Evolutionary conservation across 2,113 vertebrate genomes (phyloP).

Genomic region (Hyperoodon ampullatus): DNA sequence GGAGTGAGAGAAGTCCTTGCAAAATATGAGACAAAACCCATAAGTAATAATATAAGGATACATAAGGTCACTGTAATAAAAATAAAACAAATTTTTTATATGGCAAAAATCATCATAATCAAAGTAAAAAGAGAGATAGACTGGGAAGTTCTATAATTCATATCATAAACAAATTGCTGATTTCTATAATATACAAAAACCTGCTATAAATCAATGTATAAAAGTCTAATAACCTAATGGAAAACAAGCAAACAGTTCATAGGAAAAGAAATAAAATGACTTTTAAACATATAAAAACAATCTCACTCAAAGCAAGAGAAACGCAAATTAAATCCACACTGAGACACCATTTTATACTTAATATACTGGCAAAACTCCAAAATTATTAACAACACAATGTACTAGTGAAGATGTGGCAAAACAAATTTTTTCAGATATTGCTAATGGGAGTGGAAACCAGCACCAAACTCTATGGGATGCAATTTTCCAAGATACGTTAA

Average conservation of each 20-base stretch:
- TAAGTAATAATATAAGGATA: neutral
- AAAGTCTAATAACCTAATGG: constrained; percentile 35
- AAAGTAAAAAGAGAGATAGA: constrained; percentile 42
- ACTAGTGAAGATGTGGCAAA: constrained; percentile 19
- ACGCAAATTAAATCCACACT: neutral
- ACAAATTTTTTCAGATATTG: constrained; percentile 4
- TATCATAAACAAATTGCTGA: constrained; percentile 32
- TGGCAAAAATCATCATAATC: constrained; percentile 28
- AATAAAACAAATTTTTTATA: constrained; percentile 9
- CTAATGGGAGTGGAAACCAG: neutral
- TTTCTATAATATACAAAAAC: constrained; percentile 8
- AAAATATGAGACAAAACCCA: neutral
- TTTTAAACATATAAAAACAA: constrained; percentile 29
- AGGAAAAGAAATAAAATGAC: constrained; percentile 41
- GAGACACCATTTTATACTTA: constrained; percentile 35
- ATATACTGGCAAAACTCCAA: neutral
- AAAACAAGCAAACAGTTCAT: constrained; percentile 10
- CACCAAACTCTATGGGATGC: neutral
- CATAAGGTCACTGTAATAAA: constrained; percentile 17
- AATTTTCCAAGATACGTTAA: constrained; percentile 33
- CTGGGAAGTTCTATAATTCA: constrained; percentile 8
- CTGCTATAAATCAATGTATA: constrained; percentile 11
- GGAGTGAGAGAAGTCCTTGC: neutral
- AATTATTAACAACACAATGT: constrained; percentile 3
- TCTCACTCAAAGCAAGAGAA: constrained; percentile 37